These are phyloP conservation scores for Spisula subtruncata DNA, from an alignment of 2,888 invertebrate genomes.

Conservation along the genomic window DNA sequence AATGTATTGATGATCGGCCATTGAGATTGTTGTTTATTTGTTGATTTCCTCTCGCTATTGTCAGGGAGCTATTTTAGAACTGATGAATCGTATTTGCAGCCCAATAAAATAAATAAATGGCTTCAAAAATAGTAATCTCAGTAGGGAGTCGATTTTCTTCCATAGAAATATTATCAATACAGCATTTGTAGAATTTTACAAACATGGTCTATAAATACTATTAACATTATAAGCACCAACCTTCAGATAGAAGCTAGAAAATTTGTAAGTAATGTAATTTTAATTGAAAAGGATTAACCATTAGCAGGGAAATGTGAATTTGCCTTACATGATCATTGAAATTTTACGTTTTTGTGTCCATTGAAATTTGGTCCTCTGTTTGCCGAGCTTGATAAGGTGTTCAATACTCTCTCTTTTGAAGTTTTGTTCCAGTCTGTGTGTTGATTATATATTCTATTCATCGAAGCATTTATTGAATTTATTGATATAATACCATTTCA, in stretches of 20 bases:
- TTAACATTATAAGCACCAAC: neutral
- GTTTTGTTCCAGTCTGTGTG: neutral
- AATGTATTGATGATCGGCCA: too few relatives aligned
- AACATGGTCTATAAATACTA: neutral
- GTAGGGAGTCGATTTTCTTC: neutral
- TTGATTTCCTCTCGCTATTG: too few relatives aligned
- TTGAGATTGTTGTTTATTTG: too few relatives aligned
- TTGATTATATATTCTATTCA: neutral
- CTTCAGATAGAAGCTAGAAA: neutral
- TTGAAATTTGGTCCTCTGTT: neutral
- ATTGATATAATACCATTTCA: neutral
- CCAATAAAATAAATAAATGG: neutral
- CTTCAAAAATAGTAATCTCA: neutral
- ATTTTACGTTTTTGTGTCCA: slow-evolving; percentile 3
- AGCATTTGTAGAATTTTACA: neutral
- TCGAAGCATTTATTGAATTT: neutral
- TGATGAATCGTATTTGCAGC: too few relatives aligned
- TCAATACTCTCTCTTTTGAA: slow-evolving; percentile 9
- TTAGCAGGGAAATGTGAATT: neutral
- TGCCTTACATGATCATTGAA: neutral
- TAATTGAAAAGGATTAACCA: neutral
- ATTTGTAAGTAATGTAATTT: neutral
- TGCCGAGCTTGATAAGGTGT: neutral
- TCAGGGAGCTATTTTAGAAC: too few relatives aligned
- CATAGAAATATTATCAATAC: neutral